Conservation (phyloP, 2,113 vertebrate genomes). For the Salvelinus alpinus region DNA sequence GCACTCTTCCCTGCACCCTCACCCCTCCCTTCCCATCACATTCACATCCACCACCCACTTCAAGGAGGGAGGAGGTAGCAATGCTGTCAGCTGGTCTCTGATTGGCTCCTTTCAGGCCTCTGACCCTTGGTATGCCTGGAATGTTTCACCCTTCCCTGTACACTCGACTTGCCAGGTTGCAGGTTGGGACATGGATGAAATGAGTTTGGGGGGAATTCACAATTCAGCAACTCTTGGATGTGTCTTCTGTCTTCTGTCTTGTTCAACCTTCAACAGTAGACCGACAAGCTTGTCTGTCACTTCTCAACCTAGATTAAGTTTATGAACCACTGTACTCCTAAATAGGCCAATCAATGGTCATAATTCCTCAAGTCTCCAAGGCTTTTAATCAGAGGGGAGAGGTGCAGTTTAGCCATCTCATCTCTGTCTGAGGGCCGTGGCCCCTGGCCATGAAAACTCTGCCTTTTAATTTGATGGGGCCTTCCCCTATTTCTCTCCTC, state of each 20-base stretch:
- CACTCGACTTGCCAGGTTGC: constrained; percentile 72
- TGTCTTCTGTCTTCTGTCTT: not conserved
- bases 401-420: constrained; percentile 36
- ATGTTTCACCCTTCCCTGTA: constrained; percentile 70
- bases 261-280: not conserved
- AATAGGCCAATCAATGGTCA: constrained; percentile 13
- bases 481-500: constrained; percentile 23
- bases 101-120: constrained; percentile 74
- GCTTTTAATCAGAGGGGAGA: constrained; percentile 49
- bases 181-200: constrained; percentile 75
- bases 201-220: constrained; percentile 21
- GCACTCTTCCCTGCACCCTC: constrained; percentile 19
- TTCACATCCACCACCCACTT: constrained; percentile 22
- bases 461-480: constrained; percentile 50
- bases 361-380: constrained; percentile 32
- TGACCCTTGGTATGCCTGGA: constrained; percentile 75
- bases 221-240: constrained; percentile 5
- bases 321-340: not conserved
- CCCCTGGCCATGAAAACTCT: constrained; percentile 52
- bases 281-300: not conserved
- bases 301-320: not conserved
- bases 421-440: constrained; percentile 46
- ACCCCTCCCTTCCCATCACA: constrained; percentile 35
- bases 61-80: constrained; percentile 46
- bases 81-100: constrained; percentile 65